A percentile compares a stretch with the other conserved stretches of the same genome.
Evolutionary conservation across 2,113 vertebrate genomes (phyloP).

Genomic region (Dromiciops gliroides): DNA sequence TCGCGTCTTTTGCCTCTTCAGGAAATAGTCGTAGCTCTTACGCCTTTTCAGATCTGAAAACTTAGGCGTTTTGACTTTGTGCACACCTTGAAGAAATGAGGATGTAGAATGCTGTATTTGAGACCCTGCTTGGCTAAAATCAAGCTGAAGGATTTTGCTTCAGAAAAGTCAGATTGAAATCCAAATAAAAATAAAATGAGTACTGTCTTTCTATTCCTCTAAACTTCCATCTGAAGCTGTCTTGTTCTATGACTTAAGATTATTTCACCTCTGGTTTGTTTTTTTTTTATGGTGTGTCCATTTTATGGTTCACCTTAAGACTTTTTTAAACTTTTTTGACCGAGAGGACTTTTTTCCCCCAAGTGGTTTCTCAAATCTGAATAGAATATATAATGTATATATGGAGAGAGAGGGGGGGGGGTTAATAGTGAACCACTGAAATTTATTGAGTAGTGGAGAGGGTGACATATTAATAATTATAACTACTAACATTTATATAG

Average conservation of each 20-base stretch:
- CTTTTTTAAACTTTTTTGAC: neutral
- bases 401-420: neutral
- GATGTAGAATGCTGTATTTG: neutral
- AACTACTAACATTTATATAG: neutral
- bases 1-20: neutral
- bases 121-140: slow-evolving; percentile 4
- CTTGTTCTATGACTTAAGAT: slow-evolving; percentile 33
- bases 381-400: slow-evolving; percentile 40
- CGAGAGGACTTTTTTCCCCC: neutral
- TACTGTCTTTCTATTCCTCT: neutral
- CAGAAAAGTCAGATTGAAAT: slow-evolving; percentile 23
- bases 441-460: too few species aligned
- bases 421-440: neutral
- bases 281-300: slow-evolving; percentile 36
- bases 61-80: neutral
- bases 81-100: neutral
- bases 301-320: slow-evolving; percentile 18
- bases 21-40: slow-evolving; percentile 4
- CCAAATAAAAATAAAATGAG: neutral
- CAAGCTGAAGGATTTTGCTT: slow-evolving; percentile 13
- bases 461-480: neutral
- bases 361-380: slow-evolving; percentile 27
- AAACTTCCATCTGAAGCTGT: neutral
- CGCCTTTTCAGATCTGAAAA: slow-evolving; percentile 37
- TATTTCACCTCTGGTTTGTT: slow-evolving; percentile 37